A percentile compares a stretch with the other conserved stretches of the same genome.
Evolutionary conservation across 2,113 vertebrate species (phyloP).

Genomic region (Odontophorus gujanensis): DNA sequence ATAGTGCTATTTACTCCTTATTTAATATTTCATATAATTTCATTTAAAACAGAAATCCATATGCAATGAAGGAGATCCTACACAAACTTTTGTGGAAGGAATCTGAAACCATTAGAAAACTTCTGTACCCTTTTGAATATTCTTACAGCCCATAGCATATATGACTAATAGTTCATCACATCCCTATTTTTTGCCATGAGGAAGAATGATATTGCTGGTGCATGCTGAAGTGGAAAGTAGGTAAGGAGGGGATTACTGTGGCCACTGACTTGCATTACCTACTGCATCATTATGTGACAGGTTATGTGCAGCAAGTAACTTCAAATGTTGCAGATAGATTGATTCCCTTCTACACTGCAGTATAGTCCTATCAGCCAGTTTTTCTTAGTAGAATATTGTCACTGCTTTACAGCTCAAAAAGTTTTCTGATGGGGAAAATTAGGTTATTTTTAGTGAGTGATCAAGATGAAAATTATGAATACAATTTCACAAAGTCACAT

Average conservation of each 20-base stretch:
- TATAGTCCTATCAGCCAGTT: neutral
- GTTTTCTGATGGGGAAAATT: neutral
- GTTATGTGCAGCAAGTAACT: neutral
- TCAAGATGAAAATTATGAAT: neutral
- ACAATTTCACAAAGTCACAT: neutral
- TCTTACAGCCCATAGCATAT: neutral
- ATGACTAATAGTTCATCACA: neutral
- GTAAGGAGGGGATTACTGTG: neutral
- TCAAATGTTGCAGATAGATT: neutral
- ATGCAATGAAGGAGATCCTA: neutral
- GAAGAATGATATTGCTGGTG: neutral
- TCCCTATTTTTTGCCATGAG: neutral
- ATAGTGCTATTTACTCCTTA: neutral
- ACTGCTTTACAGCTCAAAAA: neutral
- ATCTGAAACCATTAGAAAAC: neutral
- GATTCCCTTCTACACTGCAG: neutral
- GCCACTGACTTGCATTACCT: neutral
- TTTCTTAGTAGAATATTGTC: neutral
- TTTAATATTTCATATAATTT: neutral
- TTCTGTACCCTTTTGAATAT: neutral
- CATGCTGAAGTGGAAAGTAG: rapidly evolving
- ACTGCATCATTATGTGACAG: neutral
- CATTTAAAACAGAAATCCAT: neutral
- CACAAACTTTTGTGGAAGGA: neutral
- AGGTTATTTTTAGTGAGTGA: neutral